Conservation (phyloP, 2,113 vertebrate genomes). For the Entosphenus tridentatus region DNA sequence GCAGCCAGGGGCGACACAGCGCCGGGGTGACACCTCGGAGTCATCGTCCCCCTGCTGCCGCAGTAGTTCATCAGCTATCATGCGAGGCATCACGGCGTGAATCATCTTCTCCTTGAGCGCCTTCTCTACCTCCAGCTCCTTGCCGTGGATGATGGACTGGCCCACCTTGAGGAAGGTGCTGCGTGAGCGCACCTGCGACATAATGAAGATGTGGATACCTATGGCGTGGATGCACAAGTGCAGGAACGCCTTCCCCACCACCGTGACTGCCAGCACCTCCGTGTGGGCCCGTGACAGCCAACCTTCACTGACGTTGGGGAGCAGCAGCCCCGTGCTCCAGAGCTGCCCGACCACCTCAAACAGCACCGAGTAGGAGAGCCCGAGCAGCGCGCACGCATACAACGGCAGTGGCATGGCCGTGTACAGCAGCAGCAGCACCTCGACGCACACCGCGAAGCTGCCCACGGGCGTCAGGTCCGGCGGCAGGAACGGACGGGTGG, state of each 20-base stretch:
- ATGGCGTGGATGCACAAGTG: constrained; percentile 74
- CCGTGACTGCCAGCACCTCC: constrained; percentile 21
- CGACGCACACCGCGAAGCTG: constrained; percentile 77
- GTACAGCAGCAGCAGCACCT: constrained; percentile 74
- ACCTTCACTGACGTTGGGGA: constrained; percentile 4
- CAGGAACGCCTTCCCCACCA: constrained; percentile 42
- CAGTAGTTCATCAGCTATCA: constrained; percentile 82
- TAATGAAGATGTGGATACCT: constrained; percentile 76
- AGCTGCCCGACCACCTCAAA: constrained; percentile 65
- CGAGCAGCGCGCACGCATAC: constrained; percentile 63
- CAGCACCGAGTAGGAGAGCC: constrained; percentile 57
- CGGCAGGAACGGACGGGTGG: constrained; percentile 8
- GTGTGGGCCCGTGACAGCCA: constrained; percentile 12
- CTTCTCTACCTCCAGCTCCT: constrained; percentile 92
- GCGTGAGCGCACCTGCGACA: constrained; percentile 81
- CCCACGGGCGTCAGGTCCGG: constrained; percentile 65
- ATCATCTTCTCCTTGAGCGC: constrained; percentile 96
- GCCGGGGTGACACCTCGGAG: constrained; percentile 55
- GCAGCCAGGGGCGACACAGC: constrained; percentile 10
- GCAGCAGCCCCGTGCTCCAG: constrained; percentile 29
- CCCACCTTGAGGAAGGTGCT: constrained; percentile 97
- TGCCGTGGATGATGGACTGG: constrained; percentile 94
- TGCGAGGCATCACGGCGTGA: constrained; percentile 87
- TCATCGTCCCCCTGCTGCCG: constrained; percentile 89
- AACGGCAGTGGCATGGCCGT: constrained; percentile 77